phyloP scores from a whole-genome alignment of 2,888 invertebrate genomes.

The Serrognathus titanus region DNA sequence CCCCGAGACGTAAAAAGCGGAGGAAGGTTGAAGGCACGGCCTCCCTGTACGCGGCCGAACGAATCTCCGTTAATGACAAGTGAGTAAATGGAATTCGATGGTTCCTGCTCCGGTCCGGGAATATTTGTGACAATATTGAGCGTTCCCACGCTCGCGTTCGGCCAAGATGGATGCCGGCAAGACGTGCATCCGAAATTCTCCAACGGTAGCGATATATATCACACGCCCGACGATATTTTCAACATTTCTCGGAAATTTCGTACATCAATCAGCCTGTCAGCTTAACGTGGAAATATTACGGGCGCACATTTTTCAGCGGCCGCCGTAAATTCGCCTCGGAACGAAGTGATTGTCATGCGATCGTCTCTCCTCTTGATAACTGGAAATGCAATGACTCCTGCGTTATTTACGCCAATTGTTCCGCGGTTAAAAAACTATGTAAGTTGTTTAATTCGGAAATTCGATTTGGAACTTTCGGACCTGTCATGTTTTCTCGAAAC shows the following conservation, averaged over 20 bases:
- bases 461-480: too few species aligned
- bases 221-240: conserved; percentile 36
- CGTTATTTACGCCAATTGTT: too few species aligned
- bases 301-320: too few species aligned
- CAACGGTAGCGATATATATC: conserved; percentile 39
- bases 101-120: conserved; percentile 33
- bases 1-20: conserved; percentile 4
- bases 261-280: conserved; percentile 29
- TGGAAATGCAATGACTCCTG: too few species aligned
- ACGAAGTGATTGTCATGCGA: too few species aligned
- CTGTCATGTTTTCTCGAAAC: too few species aligned
- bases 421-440: too few species aligned
- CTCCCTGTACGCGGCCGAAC: conserved; percentile 24
- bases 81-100: conserved; percentile 44
- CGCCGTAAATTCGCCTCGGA: too few species aligned
- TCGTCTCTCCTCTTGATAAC: too few species aligned
- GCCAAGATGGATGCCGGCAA: conserved; percentile 27
- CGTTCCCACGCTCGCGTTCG: conserved; percentile 53
- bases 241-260: conserved; percentile 31
- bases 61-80: conserved; percentile 37
- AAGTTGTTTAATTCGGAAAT: too few species aligned
- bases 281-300: background rate
- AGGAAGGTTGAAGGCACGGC: conserved; percentile 12
- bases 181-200: conserved; percentile 27
- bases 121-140: conserved; percentile 55